These are phyloP conservation scores for Temnothorax curvispinosus DNA, from an alignment of 1,140 invertebrate genomes.

Conservation along the genomic window DNA sequence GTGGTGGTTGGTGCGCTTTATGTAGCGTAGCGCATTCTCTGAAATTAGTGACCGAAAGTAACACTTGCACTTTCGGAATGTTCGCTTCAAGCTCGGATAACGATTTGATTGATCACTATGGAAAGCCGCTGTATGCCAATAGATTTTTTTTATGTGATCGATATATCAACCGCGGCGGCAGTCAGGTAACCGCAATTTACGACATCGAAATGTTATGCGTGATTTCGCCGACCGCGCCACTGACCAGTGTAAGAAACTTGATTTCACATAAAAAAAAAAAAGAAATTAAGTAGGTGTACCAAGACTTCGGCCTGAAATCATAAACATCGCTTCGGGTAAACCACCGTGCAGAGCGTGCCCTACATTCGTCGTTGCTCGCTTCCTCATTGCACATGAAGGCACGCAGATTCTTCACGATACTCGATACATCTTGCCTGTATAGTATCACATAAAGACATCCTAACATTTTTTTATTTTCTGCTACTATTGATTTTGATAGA, in stretches of 20 bases:
- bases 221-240: constrained; percentile 21
- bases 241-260: constrained; percentile 46
- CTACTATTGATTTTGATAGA: neutral
- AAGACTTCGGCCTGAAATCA: constrained; percentile 58
- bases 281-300: constrained; percentile 31
- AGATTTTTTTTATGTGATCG: constrained; percentile 27
- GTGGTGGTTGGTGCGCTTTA: neutral
- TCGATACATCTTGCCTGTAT: neutral
- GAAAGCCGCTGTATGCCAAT: neutral
- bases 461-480: neutral
- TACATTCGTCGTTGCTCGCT: constrained; percentile 48
- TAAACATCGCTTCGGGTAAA: constrained; percentile 58
- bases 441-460: neutral
- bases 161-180: neutral
- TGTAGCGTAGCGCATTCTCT: neutral
- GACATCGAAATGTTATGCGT: constrained; percentile 23
- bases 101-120: neutral
- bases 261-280: constrained; percentile 63
- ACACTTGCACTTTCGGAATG: constrained; percentile 31
- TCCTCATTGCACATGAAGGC: constrained; percentile 15
- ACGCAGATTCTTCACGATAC: constrained; percentile 20
- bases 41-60: neutral
- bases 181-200: neutral
- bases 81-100: constrained; percentile 9
- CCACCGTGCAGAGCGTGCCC: constrained; percentile 52